Evolutionary conservation across 2,797 vertebrate species (phyloP), one percentile per base, ranked within the genome.

Genomic region (Ibycter americanus): DNA sequence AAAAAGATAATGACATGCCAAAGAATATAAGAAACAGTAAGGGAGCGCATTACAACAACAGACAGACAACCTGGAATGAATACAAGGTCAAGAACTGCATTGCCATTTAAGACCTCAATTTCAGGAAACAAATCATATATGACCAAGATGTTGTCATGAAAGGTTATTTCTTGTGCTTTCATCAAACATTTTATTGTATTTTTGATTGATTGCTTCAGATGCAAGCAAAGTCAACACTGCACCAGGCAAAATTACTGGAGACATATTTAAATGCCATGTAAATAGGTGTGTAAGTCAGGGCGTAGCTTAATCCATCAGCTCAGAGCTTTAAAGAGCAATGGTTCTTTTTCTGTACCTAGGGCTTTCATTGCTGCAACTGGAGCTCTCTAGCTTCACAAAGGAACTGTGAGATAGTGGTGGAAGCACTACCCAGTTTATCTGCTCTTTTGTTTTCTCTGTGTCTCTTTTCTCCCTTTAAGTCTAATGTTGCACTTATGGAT

Each of bases 101-200:
- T 94, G 80, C 90, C 79, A 72, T 70, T 90, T 89, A 80, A 73
- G 93, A 95, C 93, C 91, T 96, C 89, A 87, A 1, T 97, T 96
- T 97, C 79, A 79, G 89, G 94, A 94, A 98, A 94, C 79, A 96
- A 96, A 96, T 97, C 79, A 81, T 80, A 90, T 55, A 63, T 87
- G 96, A 88, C 87, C 40, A 81, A 89, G 56, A 55, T 17, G 32
- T 89, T 97, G 87, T 93, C 82, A 67, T 31, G 56, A 94, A 97
- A 95, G 89, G 68, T 95, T 95, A 70, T 92, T 97, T 93, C 74
- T 93, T 90, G 54, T 26, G 73, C 84, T 96, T 91, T 93, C 52
- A 88, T 94, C 84, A 82, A 83, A 92, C 19, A 55, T 91, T 95
- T 94, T 82, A 46, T 93, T 96, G 31, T 89, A 40, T 63, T 95